phyloP scores from a whole-genome alignment of 1,140 invertebrate genomes.

The Heliothis subflexa region DNA sequence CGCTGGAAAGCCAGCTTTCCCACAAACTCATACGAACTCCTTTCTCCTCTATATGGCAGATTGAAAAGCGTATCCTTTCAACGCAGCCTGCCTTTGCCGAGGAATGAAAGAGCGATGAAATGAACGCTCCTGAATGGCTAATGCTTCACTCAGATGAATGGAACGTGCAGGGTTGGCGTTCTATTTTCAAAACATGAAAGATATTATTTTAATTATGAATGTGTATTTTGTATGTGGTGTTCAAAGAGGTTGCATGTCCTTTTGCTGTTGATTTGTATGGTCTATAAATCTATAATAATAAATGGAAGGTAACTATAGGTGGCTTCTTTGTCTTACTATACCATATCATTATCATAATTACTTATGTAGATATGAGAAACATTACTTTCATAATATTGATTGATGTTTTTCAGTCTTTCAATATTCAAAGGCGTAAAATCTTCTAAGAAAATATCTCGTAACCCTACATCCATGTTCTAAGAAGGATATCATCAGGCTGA shows the following conservation, averaged over 20 bases:
- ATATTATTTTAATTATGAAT: slow-evolving; percentile 3
- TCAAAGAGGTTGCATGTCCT: not conserved
- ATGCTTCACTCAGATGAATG: slow-evolving; percentile 42
- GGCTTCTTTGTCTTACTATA: no score
- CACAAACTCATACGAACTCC: slow-evolving; percentile 13
- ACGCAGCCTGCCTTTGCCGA: slow-evolving; percentile 28
- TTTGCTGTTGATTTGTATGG: no score
- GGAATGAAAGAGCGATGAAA: slow-evolving; percentile 41
- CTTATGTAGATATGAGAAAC: no score
- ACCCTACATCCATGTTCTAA: not conserved
- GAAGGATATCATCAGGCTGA: slow-evolving; percentile 25
- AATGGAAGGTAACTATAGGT: no score
- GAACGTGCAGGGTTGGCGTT: not conserved
- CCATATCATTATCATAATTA: no score
- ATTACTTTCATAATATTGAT: no score
- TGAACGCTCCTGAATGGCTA: slow-evolving; percentile 42
- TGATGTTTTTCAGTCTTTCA: no score
- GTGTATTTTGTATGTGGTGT: not conserved
- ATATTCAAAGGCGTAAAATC: not conserved
- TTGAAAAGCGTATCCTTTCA: slow-evolving; percentile 43
- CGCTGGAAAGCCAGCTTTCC: not conserved
- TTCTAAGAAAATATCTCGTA: not conserved
- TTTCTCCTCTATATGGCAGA: slow-evolving; percentile 28
- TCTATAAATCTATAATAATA: no score
- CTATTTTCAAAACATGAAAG: slow-evolving; percentile 15